These are phyloP conservation scores for Hassar affinis DNA, from an alignment of 2,113 vertebrate genomes.

Conservation along the genomic window DNA sequence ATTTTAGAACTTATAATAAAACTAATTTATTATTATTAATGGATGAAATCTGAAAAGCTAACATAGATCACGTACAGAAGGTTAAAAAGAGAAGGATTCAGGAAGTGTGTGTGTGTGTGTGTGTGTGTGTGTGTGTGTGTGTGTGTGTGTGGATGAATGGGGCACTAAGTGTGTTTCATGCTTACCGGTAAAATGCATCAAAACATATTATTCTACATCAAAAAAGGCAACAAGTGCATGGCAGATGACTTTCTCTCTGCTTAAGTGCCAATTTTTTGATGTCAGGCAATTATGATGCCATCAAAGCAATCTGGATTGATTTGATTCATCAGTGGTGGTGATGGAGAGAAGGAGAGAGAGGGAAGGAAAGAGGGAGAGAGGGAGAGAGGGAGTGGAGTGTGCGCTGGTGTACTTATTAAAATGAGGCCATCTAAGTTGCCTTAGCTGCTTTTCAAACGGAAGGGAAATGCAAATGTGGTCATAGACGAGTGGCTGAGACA, in stretches of 20 bases:
- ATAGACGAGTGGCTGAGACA: conserved; percentile 58
- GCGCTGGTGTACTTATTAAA: conserved; percentile 42
- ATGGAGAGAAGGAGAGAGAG: not conserved
- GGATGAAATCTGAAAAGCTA: not conserved
- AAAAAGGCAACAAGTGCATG: conserved; percentile 49
- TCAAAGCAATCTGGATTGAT: conserved; percentile 70
- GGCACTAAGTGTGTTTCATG: conserved; percentile 38
- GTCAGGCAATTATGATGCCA: conserved; percentile 71
- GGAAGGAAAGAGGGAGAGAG: not conserved
- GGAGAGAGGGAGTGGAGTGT: not conserved
- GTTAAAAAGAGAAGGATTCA: conserved; percentile 35
- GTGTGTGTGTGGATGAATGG: conserved; percentile 27
- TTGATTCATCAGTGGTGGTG: conserved; percentile 67
- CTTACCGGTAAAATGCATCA: conserved; percentile 43
- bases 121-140: too few relatives aligned
- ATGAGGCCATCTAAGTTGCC: conserved; percentile 60
- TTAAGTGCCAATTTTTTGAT: conserved; percentile 75
- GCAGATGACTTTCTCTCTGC: conserved; percentile 68
- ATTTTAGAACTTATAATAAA: not conserved
- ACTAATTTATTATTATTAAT: not conserved
- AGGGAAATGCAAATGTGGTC: conserved; percentile 61
- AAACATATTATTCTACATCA: conserved; percentile 67
- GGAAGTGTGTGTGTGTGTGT: too few relatives aligned
- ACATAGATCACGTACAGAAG: not conserved
- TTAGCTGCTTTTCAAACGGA: conserved; percentile 57